Conservation (phyloP, 2,888 invertebrate genomes). For the Parapristionchus giblindavisi region DNA sequence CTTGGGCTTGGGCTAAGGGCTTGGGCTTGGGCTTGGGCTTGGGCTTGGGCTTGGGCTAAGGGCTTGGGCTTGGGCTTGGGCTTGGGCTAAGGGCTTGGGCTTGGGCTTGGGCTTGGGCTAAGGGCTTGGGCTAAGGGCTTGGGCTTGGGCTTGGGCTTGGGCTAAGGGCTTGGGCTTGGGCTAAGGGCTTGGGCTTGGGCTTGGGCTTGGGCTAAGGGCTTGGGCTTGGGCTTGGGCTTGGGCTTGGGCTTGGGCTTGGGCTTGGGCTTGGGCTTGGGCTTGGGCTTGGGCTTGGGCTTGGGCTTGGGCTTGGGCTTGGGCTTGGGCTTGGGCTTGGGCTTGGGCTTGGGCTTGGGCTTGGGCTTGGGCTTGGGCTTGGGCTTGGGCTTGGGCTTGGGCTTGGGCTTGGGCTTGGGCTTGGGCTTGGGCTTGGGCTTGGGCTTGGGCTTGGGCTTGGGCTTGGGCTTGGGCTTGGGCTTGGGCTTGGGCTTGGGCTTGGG, state of each 20-base stretch:
- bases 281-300: slow-evolving; percentile 42
- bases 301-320: slow-evolving; percentile 40
- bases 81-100: too few relatives aligned
- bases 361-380: slow-evolving; percentile 46
- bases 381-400: slow-evolving; percentile 48
- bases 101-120: too few relatives aligned
- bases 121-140: too few relatives aligned
- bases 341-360: slow-evolving; percentile 46
- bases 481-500: slow-evolving; percentile 39
- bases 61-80: too few relatives aligned
- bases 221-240: slow-evolving; percentile 41
- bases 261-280: slow-evolving; percentile 45
- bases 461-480: slow-evolving; percentile 40
- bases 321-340: slow-evolving; percentile 40
- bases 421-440: slow-evolving; percentile 44
- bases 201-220: too few relatives aligned
- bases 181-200: too few relatives aligned
- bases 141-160: too few relatives aligned
- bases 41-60: too few relatives aligned
- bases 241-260: slow-evolving; percentile 43
- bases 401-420: slow-evolving; percentile 45
- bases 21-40: too few relatives aligned
- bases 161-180: too few relatives aligned
- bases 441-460: slow-evolving; percentile 44
- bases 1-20: too few relatives aligned